These are phyloP conservation scores for Brachionus angularis DNA, from an alignment of 1,140 invertebrate species.

Conservation along the genomic window DNA sequence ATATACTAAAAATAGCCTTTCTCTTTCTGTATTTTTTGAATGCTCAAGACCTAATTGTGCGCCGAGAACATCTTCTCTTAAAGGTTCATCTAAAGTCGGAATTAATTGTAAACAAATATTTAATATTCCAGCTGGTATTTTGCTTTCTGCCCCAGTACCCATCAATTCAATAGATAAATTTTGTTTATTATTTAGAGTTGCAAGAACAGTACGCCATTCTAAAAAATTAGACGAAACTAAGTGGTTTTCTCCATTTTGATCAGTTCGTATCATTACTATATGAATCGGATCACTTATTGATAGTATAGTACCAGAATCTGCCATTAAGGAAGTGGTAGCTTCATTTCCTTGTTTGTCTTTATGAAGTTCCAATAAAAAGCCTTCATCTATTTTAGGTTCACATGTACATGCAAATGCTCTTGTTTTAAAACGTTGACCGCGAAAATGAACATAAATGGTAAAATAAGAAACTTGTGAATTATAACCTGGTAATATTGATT, in stretches of 20 bases:
- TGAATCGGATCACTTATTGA: conserved; percentile 54
- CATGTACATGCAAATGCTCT: conserved; percentile 54
- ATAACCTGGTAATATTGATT: neutral
- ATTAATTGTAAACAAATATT: conserved; percentile 55
- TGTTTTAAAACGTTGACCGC: conserved; percentile 56
- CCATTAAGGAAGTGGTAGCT: conserved; percentile 48
- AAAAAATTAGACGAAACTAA: conserved; percentile 56
- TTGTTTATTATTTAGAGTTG: conserved; percentile 47
- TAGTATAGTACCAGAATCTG: conserved; percentile 51
- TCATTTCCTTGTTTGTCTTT: conserved; percentile 51
- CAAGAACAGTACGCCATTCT: conserved; percentile 54
- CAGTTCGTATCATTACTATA: conserved; percentile 54
- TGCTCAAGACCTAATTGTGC: conserved; percentile 46
- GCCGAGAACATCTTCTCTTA: conserved; percentile 24
- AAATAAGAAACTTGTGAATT: conserved; percentile 48
- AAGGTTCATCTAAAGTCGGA: conserved; percentile 45
- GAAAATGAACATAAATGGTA: conserved; percentile 54
- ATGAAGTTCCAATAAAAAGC: conserved; percentile 56
- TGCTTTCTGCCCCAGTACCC: conserved; percentile 54
- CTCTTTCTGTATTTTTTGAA: conserved; percentile 49
- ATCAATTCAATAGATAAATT: conserved; percentile 52
- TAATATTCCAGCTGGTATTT: conserved; percentile 56
- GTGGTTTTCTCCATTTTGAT: conserved; percentile 51
- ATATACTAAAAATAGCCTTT: conserved; percentile 57
- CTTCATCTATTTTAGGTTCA: conserved; percentile 56